Base-by-base conservation (phyloP, 1,140 invertebrate genomes). In the Heliconius himera region DNA sequence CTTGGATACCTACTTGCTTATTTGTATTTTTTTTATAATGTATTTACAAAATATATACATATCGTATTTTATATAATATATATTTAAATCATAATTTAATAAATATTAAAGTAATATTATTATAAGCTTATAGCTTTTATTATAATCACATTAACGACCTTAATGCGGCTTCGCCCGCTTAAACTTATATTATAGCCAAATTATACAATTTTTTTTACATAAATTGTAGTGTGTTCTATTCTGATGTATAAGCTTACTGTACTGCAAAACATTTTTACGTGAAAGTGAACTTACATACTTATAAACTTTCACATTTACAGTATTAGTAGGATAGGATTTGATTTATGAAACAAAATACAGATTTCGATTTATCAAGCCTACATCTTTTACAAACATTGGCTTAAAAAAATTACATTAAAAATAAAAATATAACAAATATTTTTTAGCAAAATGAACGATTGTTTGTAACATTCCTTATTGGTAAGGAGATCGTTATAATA, bases 1-100 rank as follows among this genome's bases (percentile, higher is more conserved):
- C 74, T 76, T 75, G 83, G 83, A 84, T 76, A 81, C 77, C 79
- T 82, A 84, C 83, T 84, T 84, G 83, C 83, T 41, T 41, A 76
- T 8, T 26, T 38, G 18, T 38, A 46, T 20, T 16, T 33, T 33
- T 70, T 33, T n/a, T 70, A 8, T 18, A 51, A 51, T 18, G 36
- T 72, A 72, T 72, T 29, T 72, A 72, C 70, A 41, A 72, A 22
- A 36, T 18, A 38, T 20, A 20, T 72, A 72, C 33, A 38, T 72
- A 9, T 41, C 20, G 9, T n/a, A n/a, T n/a, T n/a, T n/a, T 6
- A 20, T 0, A 72, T 41, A 38, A 71, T 71, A 20, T n/a, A 71
- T 66, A 60, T 29, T n/a, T 22, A 29, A 66, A 66, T 13, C 0
- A 60, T 9, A 1, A 60, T 60, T n/a, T 60, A 33, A 33, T 33